Evolutionary conservation across 1,140 invertebrate genomes (phyloP).

Genomic region (Chironomus striatipennis): DNA sequence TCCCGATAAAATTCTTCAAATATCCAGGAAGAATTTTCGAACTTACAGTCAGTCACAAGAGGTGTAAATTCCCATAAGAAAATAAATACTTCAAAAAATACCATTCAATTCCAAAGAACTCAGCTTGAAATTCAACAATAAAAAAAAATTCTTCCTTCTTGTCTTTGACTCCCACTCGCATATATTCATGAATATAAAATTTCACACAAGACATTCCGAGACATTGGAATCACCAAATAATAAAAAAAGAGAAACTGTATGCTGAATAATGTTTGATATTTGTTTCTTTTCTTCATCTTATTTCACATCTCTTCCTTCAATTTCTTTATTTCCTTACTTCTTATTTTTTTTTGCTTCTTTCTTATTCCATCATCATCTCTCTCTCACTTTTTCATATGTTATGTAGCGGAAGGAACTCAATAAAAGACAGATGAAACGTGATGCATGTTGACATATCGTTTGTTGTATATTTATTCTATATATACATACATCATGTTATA

Average conservation of each 20-base stretch:
- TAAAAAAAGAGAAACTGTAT: neutral
- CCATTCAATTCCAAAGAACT: too few relatives aligned
- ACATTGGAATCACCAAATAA: too few relatives aligned
- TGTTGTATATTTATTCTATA: neutral
- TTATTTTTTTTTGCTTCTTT: too few relatives aligned
- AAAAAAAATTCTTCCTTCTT: neutral
- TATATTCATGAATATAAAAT: neutral
- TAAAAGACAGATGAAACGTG: constrained; percentile 1
- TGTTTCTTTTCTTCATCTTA: neutral
- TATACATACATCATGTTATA: neutral
- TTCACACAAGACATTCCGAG: neutral
- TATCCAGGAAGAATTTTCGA: too few relatives aligned
- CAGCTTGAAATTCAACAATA: too few relatives aligned
- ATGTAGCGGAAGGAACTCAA: constrained; percentile 6
- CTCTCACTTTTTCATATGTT: neutral
- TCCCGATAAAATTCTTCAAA: too few relatives aligned
- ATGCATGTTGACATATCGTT: constrained; percentile 13
- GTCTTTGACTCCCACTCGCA: neutral
- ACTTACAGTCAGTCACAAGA: too few relatives aligned
- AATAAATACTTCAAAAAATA: too few relatives aligned
- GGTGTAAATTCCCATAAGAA: too few relatives aligned
- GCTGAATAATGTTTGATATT: constrained; percentile 14
- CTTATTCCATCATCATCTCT: neutral
- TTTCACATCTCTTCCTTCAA: too few relatives aligned
- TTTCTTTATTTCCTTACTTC: too few relatives aligned